phyloP scores from a whole-genome alignment of 2,888 invertebrate genomes.

The Hirtodrosophila confusa region DNA sequence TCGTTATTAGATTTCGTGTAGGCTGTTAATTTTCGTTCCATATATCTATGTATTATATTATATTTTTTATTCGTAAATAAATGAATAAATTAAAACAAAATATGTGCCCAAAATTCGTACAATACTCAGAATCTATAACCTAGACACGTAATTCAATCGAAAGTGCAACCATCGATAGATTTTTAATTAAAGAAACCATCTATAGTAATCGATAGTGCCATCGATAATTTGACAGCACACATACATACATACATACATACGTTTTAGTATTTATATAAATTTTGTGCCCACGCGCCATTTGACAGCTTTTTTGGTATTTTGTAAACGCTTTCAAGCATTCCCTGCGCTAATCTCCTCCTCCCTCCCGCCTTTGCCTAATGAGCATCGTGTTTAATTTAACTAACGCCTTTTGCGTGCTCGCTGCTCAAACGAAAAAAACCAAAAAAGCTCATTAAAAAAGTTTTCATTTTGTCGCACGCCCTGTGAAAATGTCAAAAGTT shows the following conservation, averaged over 20 bases:
- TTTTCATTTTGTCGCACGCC: constrained; percentile 42
- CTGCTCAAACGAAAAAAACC: constrained; percentile 11
- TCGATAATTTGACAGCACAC: no score
- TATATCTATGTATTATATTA: no score
- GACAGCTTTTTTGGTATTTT: constrained; percentile 2
- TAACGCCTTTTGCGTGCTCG: constrained; percentile 26
- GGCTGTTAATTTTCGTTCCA: no score
- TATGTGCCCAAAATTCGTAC: no score
- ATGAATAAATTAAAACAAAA: no score
- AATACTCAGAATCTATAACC: no score
- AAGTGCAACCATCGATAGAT: no score
- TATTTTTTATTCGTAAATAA: no score
- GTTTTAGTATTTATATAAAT: constrained; percentile 3
- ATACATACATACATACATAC: background rate
- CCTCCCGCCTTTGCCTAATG: constrained; percentile 34
- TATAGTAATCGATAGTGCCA: no score
- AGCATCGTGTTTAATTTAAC: constrained; percentile 51
- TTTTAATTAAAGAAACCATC: no score
- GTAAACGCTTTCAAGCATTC: background rate
- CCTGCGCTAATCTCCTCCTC: constrained; percentile 2
- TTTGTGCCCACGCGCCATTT: constrained; percentile 43
- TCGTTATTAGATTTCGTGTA: no score
- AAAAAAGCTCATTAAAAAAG: constrained; percentile 52
- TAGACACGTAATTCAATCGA: no score
- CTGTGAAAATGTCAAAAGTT: constrained; percentile 58